These are phyloP conservation scores for Cheilosia impressa DNA, from an alignment of 2,888 invertebrate genomes.

Conservation along the genomic window DNA sequence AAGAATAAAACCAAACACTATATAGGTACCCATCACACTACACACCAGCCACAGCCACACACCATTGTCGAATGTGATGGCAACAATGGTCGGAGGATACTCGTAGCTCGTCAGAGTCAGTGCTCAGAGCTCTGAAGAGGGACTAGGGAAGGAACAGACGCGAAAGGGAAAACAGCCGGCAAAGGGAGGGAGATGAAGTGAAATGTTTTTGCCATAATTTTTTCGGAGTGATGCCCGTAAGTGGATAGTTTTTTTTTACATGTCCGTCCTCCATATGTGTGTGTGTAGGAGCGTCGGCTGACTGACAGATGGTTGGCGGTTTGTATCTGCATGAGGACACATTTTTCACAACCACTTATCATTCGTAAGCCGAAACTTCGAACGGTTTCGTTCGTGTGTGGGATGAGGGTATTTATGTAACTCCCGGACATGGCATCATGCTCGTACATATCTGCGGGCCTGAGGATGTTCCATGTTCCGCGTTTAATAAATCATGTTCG, in stretches of 20 bases:
- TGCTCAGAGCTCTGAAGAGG: no score
- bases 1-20: constrained; percentile 67
- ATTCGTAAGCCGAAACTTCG: constrained; percentile 53
- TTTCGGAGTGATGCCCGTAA: constrained; percentile 62
- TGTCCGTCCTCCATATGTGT: background rate
- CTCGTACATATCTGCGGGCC: background rate
- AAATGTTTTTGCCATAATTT: constrained; percentile 71
- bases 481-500: constrained; percentile 55
- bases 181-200: constrained; percentile 26
- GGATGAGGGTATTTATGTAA: background rate
- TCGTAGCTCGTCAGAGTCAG: background rate
- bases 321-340: constrained; percentile 70
- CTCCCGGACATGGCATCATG: background rate
- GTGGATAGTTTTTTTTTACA: constrained; percentile 58
- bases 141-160: no score
- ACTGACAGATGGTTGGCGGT: constrained; percentile 72
- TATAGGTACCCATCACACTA: background rate
- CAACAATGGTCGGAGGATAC: constrained; percentile 61
- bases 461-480: constrained; percentile 16
- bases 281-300: constrained; percentile 57
- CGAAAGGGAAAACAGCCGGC: background rate
- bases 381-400: constrained; percentile 1
- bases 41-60: background rate
- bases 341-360: constrained; percentile 70
- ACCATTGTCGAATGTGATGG: constrained; percentile 28